Conservation (phyloP, 2,888 invertebrate genomes). For the Acronicta aceris region DNA sequence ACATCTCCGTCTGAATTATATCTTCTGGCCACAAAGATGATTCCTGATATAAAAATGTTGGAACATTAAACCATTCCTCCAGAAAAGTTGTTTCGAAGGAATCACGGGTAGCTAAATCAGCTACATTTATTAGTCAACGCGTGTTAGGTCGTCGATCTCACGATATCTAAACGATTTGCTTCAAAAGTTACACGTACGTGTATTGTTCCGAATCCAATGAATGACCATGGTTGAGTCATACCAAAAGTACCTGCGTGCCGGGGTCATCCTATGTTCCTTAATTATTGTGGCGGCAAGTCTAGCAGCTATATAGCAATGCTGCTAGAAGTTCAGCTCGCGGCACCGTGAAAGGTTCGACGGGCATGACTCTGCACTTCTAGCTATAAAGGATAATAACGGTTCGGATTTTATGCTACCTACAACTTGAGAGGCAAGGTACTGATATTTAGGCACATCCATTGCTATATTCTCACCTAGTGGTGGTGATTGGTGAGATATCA, state of each 20-base stretch:
- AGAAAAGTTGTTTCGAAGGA: background rate
- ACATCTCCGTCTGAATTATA: background rate
- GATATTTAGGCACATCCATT: too few relatives aligned
- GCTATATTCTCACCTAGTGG: too few relatives aligned
- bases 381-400: background rate
- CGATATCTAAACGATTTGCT: conserved; percentile 10
- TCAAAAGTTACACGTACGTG: too few relatives aligned
- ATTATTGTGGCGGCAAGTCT: too few relatives aligned
- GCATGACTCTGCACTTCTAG: conserved; percentile 3
- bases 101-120: conserved; percentile 6
- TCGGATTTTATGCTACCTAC: too few relatives aligned
- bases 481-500: too few relatives aligned
- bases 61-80: background rate
- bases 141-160: conserved; percentile 10
- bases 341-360: conserved; percentile 1
- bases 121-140: conserved; percentile 3
- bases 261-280: too few relatives aligned
- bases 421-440: too few relatives aligned
- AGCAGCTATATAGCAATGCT: conserved; percentile 8
- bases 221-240: too few relatives aligned
- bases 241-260: too few relatives aligned
- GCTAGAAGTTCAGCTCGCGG: conserved; percentile 9
- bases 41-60: background rate
- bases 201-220: too few relatives aligned
- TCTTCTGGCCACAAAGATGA: background rate